These are phyloP conservation scores for Notocelia uddmanniana DNA, from an alignment of 2,888 invertebrate genomes.

Conservation along the genomic window DNA sequence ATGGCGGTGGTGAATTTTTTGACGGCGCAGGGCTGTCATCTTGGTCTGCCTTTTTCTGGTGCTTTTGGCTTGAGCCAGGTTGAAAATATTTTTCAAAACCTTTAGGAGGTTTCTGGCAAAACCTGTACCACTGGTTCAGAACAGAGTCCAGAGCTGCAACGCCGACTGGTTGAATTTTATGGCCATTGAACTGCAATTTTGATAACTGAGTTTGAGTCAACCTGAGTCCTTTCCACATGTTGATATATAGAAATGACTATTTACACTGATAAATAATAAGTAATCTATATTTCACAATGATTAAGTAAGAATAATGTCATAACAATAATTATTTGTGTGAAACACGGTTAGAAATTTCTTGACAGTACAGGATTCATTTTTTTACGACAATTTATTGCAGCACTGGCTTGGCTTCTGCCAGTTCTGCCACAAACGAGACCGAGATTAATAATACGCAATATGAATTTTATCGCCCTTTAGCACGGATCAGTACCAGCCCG, in stretches of 20 bases:
- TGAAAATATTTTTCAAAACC: conserved; percentile 97
- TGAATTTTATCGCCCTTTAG: too few relatives aligned
- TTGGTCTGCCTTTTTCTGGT: conserved; percentile 70
- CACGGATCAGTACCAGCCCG: too few relatives aligned
- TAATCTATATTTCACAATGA: conserved; percentile 72
- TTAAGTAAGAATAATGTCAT: conserved; percentile 70
- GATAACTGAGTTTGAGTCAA: conserved; percentile 80
- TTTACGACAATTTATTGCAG: conserved; percentile 25
- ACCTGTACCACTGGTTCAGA: conserved; percentile 86
- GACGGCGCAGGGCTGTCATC: conserved; percentile 73
- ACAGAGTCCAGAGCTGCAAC: conserved; percentile 85
- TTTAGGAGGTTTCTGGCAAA: conserved; percentile 94
- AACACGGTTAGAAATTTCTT: conserved; percentile 80
- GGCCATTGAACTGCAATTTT: conserved; percentile 77
- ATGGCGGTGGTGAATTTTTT: conserved; percentile 71
- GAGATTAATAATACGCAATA: neutral
- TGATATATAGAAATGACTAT: conserved; percentile 61
- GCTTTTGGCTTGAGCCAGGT: conserved; percentile 84
- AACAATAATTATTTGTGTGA: conserved; percentile 56
- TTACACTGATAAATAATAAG: conserved; percentile 58
- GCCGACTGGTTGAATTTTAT: conserved; percentile 77
- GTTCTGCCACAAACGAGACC: too few relatives aligned
- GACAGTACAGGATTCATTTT: conserved; percentile 50
- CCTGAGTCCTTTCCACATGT: conserved; percentile 81
- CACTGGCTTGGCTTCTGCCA: neutral